These are phyloP conservation scores for Scaptomyza graminum DNA, from an alignment of 1,140 invertebrate species.

Conservation along the genomic window DNA sequence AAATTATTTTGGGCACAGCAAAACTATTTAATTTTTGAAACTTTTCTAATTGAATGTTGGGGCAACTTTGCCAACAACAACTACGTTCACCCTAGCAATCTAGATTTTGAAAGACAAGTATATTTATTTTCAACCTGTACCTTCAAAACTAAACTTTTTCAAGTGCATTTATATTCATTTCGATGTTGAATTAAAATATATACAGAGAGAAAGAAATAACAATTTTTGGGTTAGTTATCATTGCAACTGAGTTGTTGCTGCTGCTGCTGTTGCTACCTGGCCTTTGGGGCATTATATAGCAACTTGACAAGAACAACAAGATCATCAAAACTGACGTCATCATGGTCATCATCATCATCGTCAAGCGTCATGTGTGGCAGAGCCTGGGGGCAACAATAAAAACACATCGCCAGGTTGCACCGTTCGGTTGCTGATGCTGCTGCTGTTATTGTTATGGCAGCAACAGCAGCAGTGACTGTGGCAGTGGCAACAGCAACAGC, in stretches of 20 bases:
- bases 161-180: constrained; percentile 15
- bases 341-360: constrained; percentile 12
- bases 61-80: not conserved
- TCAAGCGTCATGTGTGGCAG: constrained; percentile 40
- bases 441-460: constrained; percentile 52
- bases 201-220: not conserved
- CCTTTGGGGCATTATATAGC: constrained; percentile 17
- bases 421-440: constrained; percentile 3
- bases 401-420: constrained; percentile 41
- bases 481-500: constrained; percentile 13
- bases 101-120: not conserved
- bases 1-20: not conserved
- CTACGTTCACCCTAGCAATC: not conserved
- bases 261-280: not conserved
- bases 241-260: constrained; percentile 2
- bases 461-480: not conserved
- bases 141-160: not conserved
- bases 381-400: constrained; percentile 43
- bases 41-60: constrained; percentile 15
- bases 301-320: constrained; percentile 2
- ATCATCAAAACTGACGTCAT: constrained; percentile 4
- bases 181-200: not conserved
- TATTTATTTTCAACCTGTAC: not conserved
- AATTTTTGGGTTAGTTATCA: constrained; percentile 16
- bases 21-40: constrained; percentile 8